phyloP scores from a whole-genome alignment of 1,140 invertebrate species.

The Aphis gossypii region DNA sequence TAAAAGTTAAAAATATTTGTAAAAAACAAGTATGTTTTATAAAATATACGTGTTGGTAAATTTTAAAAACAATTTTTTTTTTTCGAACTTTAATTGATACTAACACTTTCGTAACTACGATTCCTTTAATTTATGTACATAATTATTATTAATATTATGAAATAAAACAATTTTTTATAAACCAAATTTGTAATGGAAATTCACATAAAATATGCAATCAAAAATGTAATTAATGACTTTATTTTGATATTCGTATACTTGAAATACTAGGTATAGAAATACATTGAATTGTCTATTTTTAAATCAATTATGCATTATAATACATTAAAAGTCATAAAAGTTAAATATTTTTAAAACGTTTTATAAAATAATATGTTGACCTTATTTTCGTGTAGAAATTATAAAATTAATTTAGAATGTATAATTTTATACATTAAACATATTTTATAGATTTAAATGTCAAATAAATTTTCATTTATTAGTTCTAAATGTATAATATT shows the following conservation, averaged over 20 bases:
- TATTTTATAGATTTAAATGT: background rate
- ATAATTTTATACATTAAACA: background rate
- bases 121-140: background rate
- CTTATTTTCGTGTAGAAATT: background rate
- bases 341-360: background rate
- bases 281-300: background rate
- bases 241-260: background rate
- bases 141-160: conserved; percentile 2
- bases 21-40: no score
- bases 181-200: background rate
- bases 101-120: no score
- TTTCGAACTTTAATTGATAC: background rate
- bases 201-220: background rate
- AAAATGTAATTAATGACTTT: background rate
- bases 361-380: background rate
- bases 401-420: conserved; percentile 14
- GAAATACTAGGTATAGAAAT: background rate
- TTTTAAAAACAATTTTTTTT: background rate
- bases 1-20: no score
- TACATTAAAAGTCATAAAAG: background rate
- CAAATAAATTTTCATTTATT: background rate
- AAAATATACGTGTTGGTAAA: no score
- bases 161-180: background rate
- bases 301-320: background rate
- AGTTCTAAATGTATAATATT: background rate